Conservation (phyloP, 2,797 vertebrate species). For the Manis crassicaudata region DNA sequence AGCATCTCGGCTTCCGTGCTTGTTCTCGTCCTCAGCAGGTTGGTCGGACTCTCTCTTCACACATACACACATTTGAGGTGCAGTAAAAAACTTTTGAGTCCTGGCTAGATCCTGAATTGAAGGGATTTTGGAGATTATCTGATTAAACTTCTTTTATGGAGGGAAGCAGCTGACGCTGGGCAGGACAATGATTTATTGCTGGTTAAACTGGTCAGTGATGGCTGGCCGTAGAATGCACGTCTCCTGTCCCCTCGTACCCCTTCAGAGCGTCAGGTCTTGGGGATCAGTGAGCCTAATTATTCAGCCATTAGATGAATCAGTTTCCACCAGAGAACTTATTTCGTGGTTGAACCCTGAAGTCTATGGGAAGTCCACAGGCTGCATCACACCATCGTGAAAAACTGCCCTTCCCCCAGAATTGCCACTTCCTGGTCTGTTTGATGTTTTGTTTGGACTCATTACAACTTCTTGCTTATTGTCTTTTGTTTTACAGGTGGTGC, state of each 20-base stretch:
- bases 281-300: neutral
- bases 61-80: neutral
- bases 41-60: neutral
- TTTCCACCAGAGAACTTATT: neutral
- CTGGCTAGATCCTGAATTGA: neutral
- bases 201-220: neutral
- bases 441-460: constrained; percentile 61
- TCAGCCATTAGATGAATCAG: neutral
- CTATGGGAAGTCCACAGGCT: neutral
- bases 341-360: neutral
- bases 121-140: constrained; percentile 38
- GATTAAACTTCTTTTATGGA: neutral
- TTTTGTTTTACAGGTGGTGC: constrained; percentile 21
- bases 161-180: neutral
- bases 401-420: neutral
- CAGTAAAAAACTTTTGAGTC: neutral
- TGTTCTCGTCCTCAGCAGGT: neutral
- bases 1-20: neutral
- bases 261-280: neutral
- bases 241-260: neutral
- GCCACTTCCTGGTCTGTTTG: neutral
- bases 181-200: neutral
- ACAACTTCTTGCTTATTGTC: constrained; percentile 28
- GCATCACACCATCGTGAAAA: constrained; percentile 7
- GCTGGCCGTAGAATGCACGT: neutral